Percentiles rank a stretch among this genome's conserved stretches.
Evolutionary conservation across 2,888 invertebrate species (phyloP).

Genomic region (Lasioglossum vierecki): DNA sequence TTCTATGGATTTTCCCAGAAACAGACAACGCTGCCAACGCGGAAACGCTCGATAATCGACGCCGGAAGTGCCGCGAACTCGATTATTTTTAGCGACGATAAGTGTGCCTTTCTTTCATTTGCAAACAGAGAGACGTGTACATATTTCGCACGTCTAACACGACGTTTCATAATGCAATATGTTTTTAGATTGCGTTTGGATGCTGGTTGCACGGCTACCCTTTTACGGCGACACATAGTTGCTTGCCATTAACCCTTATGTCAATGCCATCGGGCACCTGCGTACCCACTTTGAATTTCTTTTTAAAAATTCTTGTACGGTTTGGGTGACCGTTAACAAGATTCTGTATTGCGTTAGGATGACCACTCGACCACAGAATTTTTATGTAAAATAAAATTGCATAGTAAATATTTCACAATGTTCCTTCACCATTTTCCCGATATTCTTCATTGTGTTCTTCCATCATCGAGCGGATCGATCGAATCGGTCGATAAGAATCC

Average conservation of each 20-base stretch:
- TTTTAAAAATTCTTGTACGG: too few relatives aligned
- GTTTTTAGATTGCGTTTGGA: neutral
- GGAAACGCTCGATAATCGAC: slow-evolving; percentile 2
- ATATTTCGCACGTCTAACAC: neutral
- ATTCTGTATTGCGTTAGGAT: too few relatives aligned
- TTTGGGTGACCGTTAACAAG: neutral
- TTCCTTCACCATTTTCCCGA: neutral
- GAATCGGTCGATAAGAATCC: neutral
- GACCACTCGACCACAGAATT: too few relatives aligned
- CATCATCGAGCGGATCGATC: neutral
- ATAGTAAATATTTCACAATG: too few relatives aligned
- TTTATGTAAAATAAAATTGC: too few relatives aligned
- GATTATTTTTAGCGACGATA: neutral
- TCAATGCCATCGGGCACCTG: neutral
- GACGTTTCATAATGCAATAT: neutral
- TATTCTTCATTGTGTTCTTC: neutral
- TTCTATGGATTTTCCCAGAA: neutral
- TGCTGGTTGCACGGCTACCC: neutral
- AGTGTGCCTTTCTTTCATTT: neutral
- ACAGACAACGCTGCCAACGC: neutral
- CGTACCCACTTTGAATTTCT: neutral
- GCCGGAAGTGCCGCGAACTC: neutral
- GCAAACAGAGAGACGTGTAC: neutral
- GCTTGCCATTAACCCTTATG: neutral
- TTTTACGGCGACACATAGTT: neutral